These are phyloP conservation scores for Chloroceryle amazona DNA, from an alignment of 2,797 vertebrate species.

Conservation along the genomic window DNA sequence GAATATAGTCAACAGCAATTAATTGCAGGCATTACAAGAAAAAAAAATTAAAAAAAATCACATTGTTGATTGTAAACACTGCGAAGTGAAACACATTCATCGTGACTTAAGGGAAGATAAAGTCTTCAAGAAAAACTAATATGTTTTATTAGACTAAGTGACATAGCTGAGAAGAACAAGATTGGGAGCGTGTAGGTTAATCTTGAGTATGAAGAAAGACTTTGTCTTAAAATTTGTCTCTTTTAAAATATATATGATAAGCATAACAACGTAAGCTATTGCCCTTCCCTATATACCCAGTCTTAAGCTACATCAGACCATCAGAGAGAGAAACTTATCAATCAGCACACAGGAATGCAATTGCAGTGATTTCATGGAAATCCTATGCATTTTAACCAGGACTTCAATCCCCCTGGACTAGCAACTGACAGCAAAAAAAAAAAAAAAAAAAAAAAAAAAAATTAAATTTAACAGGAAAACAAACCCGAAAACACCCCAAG, in stretches of 20 bases:
- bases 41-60: not conserved
- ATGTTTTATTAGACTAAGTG: not conserved
- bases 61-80: not conserved
- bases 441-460: not conserved
- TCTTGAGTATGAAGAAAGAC: not conserved
- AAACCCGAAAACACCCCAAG: not conserved
- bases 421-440: constrained; percentile 1
- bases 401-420: not conserved
- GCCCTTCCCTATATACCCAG: not conserved
- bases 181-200: not conserved
- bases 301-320: not conserved
- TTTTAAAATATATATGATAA: not conserved
- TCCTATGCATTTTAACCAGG: constrained; percentile 39
- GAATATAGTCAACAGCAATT: not conserved
- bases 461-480: not conserved
- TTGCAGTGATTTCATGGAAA: constrained; percentile 19
- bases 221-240: not conserved
- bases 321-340: constrained; percentile 8
- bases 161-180: not conserved
- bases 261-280: not conserved
- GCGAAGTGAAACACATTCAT: not conserved
- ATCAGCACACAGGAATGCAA: not conserved
- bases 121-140: not conserved
- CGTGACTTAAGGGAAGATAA: not conserved
- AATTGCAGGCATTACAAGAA: not conserved